Evolutionary conservation across 2,113 vertebrate species (phyloP).

Genomic region (Alligator sinensis): DNA sequence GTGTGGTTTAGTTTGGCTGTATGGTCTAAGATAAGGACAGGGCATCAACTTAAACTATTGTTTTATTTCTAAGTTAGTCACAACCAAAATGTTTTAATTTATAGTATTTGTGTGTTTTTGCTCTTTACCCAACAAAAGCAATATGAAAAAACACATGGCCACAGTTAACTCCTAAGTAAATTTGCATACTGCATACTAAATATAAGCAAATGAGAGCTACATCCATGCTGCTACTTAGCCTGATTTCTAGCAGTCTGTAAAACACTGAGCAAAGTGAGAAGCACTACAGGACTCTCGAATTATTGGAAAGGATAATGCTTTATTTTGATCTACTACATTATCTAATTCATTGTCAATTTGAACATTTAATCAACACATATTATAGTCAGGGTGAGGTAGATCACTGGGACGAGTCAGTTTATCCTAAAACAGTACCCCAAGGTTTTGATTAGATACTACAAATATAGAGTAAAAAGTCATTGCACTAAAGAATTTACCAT

Average conservation of each 20-base stretch:
- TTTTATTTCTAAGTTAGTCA: constrained; percentile 29
- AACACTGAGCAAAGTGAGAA: constrained; percentile 5
- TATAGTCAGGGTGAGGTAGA: no score
- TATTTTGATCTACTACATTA: not conserved
- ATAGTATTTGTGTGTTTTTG: not conserved
- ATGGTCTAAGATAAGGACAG: constrained; percentile 31
- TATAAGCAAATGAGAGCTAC: not conserved
- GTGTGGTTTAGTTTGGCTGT: constrained; percentile 41
- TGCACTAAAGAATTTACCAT: not conserved
- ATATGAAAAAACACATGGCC: not conserved
- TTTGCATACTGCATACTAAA: not conserved
- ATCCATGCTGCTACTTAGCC: not conserved
- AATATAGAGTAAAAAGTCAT: no score
- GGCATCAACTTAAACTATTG: not conserved
- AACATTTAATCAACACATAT: not conserved
- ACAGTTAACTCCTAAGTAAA: not conserved
- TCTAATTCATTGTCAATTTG: not conserved
- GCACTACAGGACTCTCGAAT: not conserved
- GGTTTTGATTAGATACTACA: no score
- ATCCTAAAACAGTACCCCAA: no score
- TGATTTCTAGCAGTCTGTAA: not conserved
- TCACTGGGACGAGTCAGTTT: no score
- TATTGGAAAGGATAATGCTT: constrained; percentile 34
- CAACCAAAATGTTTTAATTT: constrained; percentile 19
- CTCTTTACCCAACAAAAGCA: not conserved